Evolutionary conservation across 1,140 invertebrate genomes (phyloP), one percentile per base, ranked within the genome.

Genomic region (Agraylea sexmaculata): DNA sequence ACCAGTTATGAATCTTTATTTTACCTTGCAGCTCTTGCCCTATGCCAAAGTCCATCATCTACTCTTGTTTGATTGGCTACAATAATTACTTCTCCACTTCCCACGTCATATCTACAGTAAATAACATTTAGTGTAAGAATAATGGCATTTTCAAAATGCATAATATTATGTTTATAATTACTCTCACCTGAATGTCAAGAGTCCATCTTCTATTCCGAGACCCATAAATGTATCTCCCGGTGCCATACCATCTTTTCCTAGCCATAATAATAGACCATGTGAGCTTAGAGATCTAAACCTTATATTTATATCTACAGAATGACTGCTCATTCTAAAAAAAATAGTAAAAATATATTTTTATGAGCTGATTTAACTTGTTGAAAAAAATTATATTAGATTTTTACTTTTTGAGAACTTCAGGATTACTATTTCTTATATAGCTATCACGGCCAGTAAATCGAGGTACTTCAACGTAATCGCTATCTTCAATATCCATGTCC

Each of bases 11-110:
- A 47, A 32, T 40, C 40, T 13, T 41, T 43, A 50, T 25, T 37
- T 42, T 67, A 93, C 90, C 90, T 87, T 20, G 86, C 77, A 19
- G 85, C 83, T 61, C 80, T 74, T 17, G 93, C 75, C 43, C 83
- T 71, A 62, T 96, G 90, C 90, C 90, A 95, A 25, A 87, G 69
- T 37, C 88, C 88, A 62, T 95, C 88, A 61, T 90, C 83, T 20
- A 94, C 75, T 59, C 75, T 77, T n/a, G 85, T 84, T 45, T 74
- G 71, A 65, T 94, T 94, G 49, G 88, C 88, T 41, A 77, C 70
- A 11, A 94, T 78, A 23, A 77, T 67, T 2, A 82, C 76, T 52
- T 87, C 83, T 5, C 84, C 78, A 53, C 82, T 76, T 46, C 85
- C 79, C 37, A 83, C 66, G 57, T 83, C 80, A 52, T 82, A 79